Evolutionary conservation across 2,113 vertebrate species (phyloP).

Genomic region (Delphinus delphis): DNA sequence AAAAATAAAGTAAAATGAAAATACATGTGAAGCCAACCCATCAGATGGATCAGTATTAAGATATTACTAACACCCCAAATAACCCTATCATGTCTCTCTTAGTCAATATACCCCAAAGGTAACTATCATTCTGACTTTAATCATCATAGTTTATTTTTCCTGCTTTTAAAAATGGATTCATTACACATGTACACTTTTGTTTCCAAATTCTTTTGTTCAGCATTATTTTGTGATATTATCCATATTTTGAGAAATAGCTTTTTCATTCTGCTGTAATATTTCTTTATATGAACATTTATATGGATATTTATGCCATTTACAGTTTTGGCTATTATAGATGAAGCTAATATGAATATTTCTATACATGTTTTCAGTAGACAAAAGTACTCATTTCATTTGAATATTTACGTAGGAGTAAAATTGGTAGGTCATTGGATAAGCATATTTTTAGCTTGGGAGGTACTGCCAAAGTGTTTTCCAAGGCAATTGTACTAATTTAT

Average conservation of each 20-base stretch:
- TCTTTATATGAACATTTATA: not conserved
- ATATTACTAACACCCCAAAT: not conserved
- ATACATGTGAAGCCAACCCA: not conserved
- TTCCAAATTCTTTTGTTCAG: not conserved
- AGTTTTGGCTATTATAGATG: not conserved
- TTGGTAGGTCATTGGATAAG: not conserved
- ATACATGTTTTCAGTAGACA: not conserved
- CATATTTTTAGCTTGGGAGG: too few relatives aligned
- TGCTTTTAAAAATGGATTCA: not conserved
- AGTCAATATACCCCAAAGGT: not conserved
- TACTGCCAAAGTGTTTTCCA: not conserved
- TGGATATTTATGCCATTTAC: not conserved
- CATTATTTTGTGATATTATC: not conserved
- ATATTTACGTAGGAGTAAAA: not conserved
- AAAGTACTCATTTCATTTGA: not conserved
- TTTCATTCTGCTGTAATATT: not conserved
- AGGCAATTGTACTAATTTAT: not conserved
- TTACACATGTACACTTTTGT: not conserved
- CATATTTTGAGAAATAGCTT: not conserved
- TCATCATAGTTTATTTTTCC: not conserved
- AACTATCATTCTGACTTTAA: not conserved
- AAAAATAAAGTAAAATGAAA: not conserved
- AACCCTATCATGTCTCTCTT: not conserved
- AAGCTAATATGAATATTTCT: not conserved
- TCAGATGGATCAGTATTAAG: not conserved